Evolutionary conservation across 2,113 vertebrate species (phyloP).

Genomic region (Hippocampus mohnikei): DNA sequence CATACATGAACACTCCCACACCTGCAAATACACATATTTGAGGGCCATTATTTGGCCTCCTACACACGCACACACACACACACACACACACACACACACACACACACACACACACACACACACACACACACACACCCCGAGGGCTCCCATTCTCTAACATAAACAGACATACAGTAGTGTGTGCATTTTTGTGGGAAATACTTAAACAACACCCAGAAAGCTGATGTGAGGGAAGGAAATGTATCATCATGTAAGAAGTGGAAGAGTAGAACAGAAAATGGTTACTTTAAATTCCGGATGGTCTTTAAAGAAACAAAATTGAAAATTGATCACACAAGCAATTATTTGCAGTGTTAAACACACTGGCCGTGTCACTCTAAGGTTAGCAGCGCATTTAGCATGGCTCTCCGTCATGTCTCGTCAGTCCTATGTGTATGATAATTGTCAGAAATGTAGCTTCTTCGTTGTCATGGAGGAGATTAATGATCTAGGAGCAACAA

Average conservation of each 20-base stretch:
- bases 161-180: conserved; percentile 9
- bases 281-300: not conserved
- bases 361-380: too few species aligned
- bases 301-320: not conserved
- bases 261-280: not conserved
- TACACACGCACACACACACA: conserved; percentile 34
- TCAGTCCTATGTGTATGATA: too few species aligned
- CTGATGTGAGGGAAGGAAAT: conserved; percentile 27
- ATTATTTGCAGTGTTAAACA: too few species aligned
- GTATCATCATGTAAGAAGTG: not conserved
- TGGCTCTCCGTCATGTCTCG: too few species aligned
- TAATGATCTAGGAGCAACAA: too few species aligned
- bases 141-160: conserved; percentile 22
- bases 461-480: too few species aligned
- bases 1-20: conserved; percentile 25
- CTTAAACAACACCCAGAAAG: conserved; percentile 45
- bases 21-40: conserved; percentile 20
- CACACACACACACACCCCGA: conserved; percentile 34
- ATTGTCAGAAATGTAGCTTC: too few species aligned
- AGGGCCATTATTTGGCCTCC: conserved; percentile 23
- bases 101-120: conserved; percentile 37
- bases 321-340: too few species aligned
- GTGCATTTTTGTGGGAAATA: conserved; percentile 32
- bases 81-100: conserved; percentile 36
- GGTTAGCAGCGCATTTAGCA: too few species aligned